phyloP scores from a whole-genome alignment of 2,888 invertebrate genomes.

The Halictus quadricinctus region DNA sequence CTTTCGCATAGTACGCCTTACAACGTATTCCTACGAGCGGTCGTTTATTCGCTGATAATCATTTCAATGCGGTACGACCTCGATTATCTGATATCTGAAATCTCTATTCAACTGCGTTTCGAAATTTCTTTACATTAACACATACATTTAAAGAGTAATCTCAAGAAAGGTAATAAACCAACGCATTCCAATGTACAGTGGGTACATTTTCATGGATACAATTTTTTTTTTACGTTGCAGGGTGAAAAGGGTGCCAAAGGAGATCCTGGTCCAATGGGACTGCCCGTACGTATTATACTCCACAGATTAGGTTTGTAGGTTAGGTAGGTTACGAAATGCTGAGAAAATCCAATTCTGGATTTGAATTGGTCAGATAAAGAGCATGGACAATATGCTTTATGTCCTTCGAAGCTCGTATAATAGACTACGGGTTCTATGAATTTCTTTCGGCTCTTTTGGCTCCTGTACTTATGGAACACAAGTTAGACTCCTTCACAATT shows the following conservation, averaged over 20 bases:
- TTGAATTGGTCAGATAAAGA: background rate
- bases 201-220: constrained; percentile 43
- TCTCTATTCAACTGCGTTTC: background rate
- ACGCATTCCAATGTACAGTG: background rate
- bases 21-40: background rate
- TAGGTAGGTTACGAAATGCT: constrained; percentile 32
- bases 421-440: background rate
- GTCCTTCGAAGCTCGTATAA: background rate
- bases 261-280: constrained; percentile 96
- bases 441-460: too few species aligned
- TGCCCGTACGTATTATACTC: constrained; percentile 90
- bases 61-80: background rate
- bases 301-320: constrained; percentile 62
- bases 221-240: constrained; percentile 84
- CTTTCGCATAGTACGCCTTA: constrained; percentile 4
- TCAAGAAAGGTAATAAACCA: constrained; percentile 6
- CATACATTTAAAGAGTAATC: constrained; percentile 7
- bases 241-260: constrained; percentile 92
- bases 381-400: background rate
- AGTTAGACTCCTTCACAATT: too few species aligned
- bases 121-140: background rate
- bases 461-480: too few species aligned
- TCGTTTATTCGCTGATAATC: background rate
- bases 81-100: too few species aligned
- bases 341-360: constrained; percentile 15